A percentile compares a stretch with the other conserved stretches of the same genome.
Evolutionary conservation across 2,888 invertebrate species (phyloP).

Genomic region (Lycaena phlaeas): DNA sequence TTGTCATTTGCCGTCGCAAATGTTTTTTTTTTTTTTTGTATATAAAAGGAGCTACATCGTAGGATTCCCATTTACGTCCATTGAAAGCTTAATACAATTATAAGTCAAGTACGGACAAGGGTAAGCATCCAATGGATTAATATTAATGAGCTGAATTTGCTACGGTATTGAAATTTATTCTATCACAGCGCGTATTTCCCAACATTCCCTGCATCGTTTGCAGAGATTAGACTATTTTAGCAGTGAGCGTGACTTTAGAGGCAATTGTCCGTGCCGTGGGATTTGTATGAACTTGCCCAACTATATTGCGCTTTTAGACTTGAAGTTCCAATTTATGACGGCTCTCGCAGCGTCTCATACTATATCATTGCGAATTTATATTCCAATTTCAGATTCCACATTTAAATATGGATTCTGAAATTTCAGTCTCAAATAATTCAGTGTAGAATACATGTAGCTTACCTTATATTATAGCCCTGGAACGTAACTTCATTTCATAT

Average conservation of each 20-base stretch:
- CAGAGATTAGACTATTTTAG: constrained; percentile 24
- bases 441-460: too few relatives aligned
- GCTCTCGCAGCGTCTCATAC: not conserved
- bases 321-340: constrained; percentile 10
- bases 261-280: constrained; percentile 28
- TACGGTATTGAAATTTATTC: constrained; percentile 27
- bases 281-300: constrained; percentile 20
- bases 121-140: constrained; percentile 17
- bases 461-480: too few relatives aligned
- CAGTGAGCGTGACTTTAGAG: constrained; percentile 27
- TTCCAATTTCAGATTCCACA: not conserved
- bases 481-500: too few relatives aligned
- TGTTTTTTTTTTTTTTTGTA: too few relatives aligned
- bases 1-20: too few relatives aligned
- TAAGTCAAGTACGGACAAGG: constrained; percentile 8
- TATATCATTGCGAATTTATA: not conserved
- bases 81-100: constrained; percentile 8
- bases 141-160: constrained; percentile 24
- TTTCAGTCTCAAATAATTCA: not conserved
- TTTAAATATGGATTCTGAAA: not conserved
- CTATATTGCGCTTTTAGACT: constrained; percentile 13
- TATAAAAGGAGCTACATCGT: too few relatives aligned
- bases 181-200: constrained; percentile 19
- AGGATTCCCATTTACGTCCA: not conserved
- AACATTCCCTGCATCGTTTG: constrained; percentile 22